These are phyloP conservation scores for Antechinus flavipes DNA, from an alignment of 2,113 vertebrate species.

Conservation along the genomic window DNA sequence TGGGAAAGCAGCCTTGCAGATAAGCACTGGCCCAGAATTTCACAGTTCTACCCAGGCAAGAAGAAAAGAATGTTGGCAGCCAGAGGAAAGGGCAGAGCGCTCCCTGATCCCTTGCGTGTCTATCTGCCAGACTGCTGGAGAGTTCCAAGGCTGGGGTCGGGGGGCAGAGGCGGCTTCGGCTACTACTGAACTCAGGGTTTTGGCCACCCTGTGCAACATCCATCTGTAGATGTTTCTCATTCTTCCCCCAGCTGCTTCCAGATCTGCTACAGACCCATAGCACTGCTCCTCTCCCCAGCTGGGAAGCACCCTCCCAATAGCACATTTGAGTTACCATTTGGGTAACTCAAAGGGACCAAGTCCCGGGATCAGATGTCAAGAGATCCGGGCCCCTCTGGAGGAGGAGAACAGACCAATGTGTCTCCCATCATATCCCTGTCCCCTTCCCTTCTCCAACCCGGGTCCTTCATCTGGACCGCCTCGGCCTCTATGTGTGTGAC, in stretches of 20 bases:
- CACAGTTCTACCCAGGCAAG: neutral
- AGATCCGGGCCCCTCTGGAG: neutral
- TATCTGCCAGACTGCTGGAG: neutral
- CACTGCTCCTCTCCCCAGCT: neutral
- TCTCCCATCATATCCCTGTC: neutral
- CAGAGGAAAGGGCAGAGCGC: neutral
- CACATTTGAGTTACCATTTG: neutral
- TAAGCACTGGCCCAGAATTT: neutral
- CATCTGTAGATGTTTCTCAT: neutral
- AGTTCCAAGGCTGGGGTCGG: neutral
- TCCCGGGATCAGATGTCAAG: neutral
- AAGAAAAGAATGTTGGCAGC: neutral
- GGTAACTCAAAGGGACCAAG: neutral
- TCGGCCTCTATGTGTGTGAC: neutral
- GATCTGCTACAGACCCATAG: constrained; percentile 14
- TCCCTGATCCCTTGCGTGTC: neutral
- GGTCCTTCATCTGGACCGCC: neutral
- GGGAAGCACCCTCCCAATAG: neutral
- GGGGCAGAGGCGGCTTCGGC: neutral
- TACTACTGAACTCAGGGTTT: neutral
- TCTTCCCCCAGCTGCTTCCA: constrained; percentile 25
- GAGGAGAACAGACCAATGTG: neutral
- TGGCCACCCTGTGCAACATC: neutral
- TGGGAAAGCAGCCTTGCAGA: neutral
- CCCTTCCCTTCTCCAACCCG: neutral